These are phyloP conservation scores for Calameuta idolon DNA, from an alignment of 2,888 invertebrate species.

Conservation along the genomic window DNA sequence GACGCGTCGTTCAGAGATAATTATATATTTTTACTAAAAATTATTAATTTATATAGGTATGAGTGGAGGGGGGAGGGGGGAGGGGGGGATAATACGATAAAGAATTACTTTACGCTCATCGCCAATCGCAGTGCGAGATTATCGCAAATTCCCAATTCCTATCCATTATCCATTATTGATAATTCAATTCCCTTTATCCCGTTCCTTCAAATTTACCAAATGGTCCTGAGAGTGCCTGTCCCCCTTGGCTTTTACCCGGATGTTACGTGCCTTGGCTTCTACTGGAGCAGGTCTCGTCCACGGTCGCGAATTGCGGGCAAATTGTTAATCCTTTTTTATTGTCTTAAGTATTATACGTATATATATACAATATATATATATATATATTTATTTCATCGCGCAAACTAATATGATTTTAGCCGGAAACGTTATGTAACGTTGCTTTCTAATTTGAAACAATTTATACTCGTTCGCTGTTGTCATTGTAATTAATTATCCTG, in stretches of 20 bases:
- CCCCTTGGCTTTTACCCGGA: background rate
- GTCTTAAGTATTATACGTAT: slow-evolving; percentile 44
- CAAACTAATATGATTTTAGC: background rate
- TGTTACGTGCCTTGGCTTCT: background rate
- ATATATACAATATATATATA: slow-evolving; percentile 32
- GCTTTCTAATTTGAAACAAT: background rate
- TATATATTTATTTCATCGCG: slow-evolving; percentile 24
- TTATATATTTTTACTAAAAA: slow-evolving; percentile 10
- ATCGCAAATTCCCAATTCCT: background rate
- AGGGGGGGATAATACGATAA: background rate
- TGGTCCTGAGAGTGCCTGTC: background rate
- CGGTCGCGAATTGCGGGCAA: background rate
- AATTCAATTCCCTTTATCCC: background rate
- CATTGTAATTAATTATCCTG: background rate
- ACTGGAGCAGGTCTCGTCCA: background rate
- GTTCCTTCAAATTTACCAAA: background rate
- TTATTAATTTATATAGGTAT: background rate
- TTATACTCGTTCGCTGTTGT: background rate
- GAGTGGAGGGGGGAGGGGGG: background rate
- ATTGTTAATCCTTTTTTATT: slow-evolving; percentile 44
- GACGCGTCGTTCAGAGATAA: background rate
- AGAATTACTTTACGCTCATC: background rate
- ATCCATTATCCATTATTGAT: background rate
- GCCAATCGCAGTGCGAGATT: background rate
- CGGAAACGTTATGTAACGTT: background rate